Evolutionary conservation across 2,888 invertebrate genomes (phyloP).

Genomic region (Sisyra terminalis): DNA sequence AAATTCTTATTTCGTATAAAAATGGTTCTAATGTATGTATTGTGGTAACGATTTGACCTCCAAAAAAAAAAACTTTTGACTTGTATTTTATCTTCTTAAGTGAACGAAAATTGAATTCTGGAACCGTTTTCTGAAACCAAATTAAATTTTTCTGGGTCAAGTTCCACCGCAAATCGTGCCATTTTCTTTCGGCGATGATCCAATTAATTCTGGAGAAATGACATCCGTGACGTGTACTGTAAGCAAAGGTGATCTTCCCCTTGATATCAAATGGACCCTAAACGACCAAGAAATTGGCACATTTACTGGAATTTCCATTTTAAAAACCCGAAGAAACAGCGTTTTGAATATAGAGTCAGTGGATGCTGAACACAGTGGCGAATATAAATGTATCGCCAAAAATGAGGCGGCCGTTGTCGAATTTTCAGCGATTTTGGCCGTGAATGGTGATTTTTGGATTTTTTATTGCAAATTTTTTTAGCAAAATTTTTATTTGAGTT

Average conservation of each 20-base stretch:
- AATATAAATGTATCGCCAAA: constrained; percentile 46
- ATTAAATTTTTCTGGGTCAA: constrained; percentile 18
- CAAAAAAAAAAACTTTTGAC: background rate
- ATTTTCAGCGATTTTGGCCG: constrained; percentile 41
- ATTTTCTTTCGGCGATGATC: constrained; percentile 47
- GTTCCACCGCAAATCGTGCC: constrained; percentile 53
- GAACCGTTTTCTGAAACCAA: background rate
- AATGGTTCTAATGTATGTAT: too few species aligned
- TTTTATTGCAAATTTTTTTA: background rate
- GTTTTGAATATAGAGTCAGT: constrained; percentile 51
- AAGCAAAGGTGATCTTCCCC: constrained; percentile 52
- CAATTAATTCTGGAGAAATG: constrained; percentile 53
- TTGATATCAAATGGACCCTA: constrained; percentile 49
- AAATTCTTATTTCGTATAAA: too few species aligned
- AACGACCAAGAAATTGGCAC: constrained; percentile 28
- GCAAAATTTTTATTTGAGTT: constrained; percentile 1
- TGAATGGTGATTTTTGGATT: constrained; percentile 39
- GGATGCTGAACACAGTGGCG: constrained; percentile 44
- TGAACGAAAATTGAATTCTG: constrained; percentile 6
- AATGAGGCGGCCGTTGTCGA: constrained; percentile 45
- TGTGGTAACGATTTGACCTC: constrained; percentile 25
- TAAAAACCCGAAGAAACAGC: constrained; percentile 33
- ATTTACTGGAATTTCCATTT: background rate
- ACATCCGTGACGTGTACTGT: constrained; percentile 52
- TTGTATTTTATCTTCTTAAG: background rate